Evolutionary conservation across 2,797 vertebrate genomes (phyloP).

Genomic region (Alosa sapidissima): DNA sequence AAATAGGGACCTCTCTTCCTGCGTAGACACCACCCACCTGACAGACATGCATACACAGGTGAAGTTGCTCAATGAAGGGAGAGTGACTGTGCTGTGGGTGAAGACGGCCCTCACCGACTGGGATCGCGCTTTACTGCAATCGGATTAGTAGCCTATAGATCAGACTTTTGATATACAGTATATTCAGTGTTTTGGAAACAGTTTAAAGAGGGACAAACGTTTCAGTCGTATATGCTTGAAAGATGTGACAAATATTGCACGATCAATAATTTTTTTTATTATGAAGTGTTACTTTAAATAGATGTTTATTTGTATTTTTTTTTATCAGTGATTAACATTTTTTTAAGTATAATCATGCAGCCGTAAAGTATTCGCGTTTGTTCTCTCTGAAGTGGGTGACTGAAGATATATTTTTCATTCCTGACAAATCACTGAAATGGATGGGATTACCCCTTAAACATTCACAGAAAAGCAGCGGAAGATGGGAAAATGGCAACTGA

Average conservation of each 20-base stretch:
- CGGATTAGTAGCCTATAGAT: neutral
- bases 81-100: neutral
- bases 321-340: neutral
- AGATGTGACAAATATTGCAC: neutral
- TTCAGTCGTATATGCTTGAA: neutral
- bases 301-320: neutral
- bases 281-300: neutral
- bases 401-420: neutral
- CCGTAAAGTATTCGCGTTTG: conserved; percentile 28
- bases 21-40: conserved; percentile 6
- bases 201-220: neutral
- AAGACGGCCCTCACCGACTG: neutral
- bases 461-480: conserved; percentile 37
- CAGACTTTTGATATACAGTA: neutral
- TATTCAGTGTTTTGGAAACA: neutral
- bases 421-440: conserved; percentile 54
- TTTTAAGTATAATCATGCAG: conserved; percentile 8
- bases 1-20: neutral
- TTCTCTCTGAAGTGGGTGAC: conserved; percentile 21
- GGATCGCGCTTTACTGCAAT: neutral
- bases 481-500: conserved; percentile 82
- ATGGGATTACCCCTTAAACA: conserved; percentile 49
- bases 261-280: neutral
- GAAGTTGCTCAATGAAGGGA: neutral
- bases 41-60: conserved; percentile 4